phyloP scores from a whole-genome alignment of 2,797 vertebrate genomes.

The Lates japonicus region DNA sequence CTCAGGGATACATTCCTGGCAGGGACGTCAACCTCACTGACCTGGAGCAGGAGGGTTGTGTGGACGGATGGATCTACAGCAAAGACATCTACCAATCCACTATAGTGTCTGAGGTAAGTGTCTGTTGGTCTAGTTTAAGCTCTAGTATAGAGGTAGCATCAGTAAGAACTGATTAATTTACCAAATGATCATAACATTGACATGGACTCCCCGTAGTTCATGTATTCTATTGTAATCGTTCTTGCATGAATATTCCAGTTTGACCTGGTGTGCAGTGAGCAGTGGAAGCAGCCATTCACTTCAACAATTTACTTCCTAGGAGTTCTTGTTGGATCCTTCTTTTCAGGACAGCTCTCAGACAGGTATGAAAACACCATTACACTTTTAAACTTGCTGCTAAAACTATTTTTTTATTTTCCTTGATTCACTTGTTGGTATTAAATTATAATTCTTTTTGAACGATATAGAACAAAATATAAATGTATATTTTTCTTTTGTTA shows the following conservation, averaged over 20 bases:
- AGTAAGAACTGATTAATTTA: too few species aligned
- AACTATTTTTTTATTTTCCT: too few species aligned
- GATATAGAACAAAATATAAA: too few species aligned
- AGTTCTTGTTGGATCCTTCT: slow-evolving; percentile 88
- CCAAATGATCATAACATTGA: too few species aligned
- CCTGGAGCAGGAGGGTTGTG: slow-evolving; percentile 87
- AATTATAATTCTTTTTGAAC: too few species aligned
- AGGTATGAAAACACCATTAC: slow-evolving; percentile 73
- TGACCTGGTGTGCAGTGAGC: slow-evolving; percentile 89
- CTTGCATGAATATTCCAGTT: slow-evolving; percentile 79
- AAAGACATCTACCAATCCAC: slow-evolving; percentile 85
- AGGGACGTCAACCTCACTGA: slow-evolving; percentile 84
- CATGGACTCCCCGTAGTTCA: too few species aligned
- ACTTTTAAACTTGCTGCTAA: too few species aligned
- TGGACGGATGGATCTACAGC: slow-evolving; percentile 89
- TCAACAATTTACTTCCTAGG: slow-evolving; percentile 89
- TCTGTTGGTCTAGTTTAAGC: too few species aligned
- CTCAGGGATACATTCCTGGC: slow-evolving; percentile 81
- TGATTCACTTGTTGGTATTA: too few species aligned
- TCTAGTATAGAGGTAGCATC: too few species aligned
- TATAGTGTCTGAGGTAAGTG: slow-evolving; percentile 85
- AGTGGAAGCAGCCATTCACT: slow-evolving; percentile 91
- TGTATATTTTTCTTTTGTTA: too few species aligned
- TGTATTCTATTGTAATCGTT: background rate
- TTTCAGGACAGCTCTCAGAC: slow-evolving; percentile 91